phyloP scores from a whole-genome alignment of 2,113 vertebrate species.

The Hylia prasina region DNA sequence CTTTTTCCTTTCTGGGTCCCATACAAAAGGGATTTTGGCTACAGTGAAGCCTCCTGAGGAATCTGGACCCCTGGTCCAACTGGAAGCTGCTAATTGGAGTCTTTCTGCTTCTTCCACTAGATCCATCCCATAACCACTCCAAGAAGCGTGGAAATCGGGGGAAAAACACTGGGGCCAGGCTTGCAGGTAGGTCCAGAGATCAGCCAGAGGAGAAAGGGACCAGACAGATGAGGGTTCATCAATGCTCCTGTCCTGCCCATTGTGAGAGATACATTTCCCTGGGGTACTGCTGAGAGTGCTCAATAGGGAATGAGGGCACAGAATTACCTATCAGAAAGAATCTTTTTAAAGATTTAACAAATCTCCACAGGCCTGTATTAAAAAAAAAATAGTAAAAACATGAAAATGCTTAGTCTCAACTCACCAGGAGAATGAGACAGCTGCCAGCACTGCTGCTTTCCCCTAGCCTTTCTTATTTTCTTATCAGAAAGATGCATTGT shows the following conservation, averaged over 20 bases:
- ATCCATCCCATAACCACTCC: slow-evolving; percentile 1
- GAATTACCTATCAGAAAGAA: not conserved
- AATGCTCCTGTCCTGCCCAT: not conserved
- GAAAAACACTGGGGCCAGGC: slow-evolving; percentile 24
- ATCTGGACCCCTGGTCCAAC: not conserved
- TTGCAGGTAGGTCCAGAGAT: slow-evolving; percentile 31
- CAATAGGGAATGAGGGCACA: not conserved
- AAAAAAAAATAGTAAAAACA: not conserved
- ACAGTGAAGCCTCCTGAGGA: not conserved
- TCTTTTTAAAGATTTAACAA: not conserved
- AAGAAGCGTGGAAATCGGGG: slow-evolving; percentile 44
- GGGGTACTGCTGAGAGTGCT: not conserved
- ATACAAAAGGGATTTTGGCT: not conserved
- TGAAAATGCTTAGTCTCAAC: not conserved
- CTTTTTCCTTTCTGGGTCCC: not conserved
- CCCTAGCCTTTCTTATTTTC: not conserved
- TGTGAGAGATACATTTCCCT: not conserved
- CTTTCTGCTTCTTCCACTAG: slow-evolving; percentile 11
- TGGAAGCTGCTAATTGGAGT: not conserved
- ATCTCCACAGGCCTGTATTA: not conserved
- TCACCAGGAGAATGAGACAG: not conserved
- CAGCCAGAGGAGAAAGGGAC: not conserved
- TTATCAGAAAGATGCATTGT: not conserved
- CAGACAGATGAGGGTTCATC: not conserved
- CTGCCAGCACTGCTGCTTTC: not conserved